Base-by-base conservation (phyloP, 2,888 invertebrate species). In the Glaucopsyche alexis region DNA sequence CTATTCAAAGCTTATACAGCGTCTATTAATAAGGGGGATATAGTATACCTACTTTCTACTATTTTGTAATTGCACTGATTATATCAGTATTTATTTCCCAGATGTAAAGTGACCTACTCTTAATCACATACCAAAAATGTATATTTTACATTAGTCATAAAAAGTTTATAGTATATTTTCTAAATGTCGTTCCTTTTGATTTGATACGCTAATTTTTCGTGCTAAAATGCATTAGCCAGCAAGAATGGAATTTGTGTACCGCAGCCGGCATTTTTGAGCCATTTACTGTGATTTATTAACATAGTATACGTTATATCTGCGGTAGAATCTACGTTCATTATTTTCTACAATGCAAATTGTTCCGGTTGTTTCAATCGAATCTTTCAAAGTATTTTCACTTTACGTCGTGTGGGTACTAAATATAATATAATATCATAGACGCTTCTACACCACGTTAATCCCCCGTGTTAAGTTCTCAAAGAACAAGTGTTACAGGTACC, bases 211-310 rank as follows among this genome's bases (percentile, higher is more conserved):
- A 60, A 60, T 60, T 60, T 60, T 60, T 60, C 60, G 60, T 66
- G 40, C 40, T 16, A 42, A 66, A 66, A 66, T 66, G 66, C 66
- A 66, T 66, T 66, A 66, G 40, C 66, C 42, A 42, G 66, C 42
- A 42, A 42, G 40, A 66, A 66, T 66, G 40, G 42, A 42, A 42
- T 66, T 66, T 42, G 66, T 66, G 66, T 66, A 42, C 42, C 66
- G 66, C 66, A 14, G 16, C 9, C 42, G 42, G 66, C 42, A 86
- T 86, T 86, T 86, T 86, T 85, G 82, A 81, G 81, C 86, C 84
- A 86, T 87, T 86, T 83, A 81, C 75, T 76, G 79, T 83, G 85
- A 87, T 87, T 87, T 87, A 87, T 83, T 83, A 80, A 81, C 83
- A 81, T 78, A 81, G 74, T 78, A 42, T 66, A 66, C 13, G 29